A percentile compares a stretch with the other conserved stretches of the same genome.
Evolutionary conservation across 2,888 invertebrate species (phyloP).

Genomic region (Coenonympha arcania): DNA sequence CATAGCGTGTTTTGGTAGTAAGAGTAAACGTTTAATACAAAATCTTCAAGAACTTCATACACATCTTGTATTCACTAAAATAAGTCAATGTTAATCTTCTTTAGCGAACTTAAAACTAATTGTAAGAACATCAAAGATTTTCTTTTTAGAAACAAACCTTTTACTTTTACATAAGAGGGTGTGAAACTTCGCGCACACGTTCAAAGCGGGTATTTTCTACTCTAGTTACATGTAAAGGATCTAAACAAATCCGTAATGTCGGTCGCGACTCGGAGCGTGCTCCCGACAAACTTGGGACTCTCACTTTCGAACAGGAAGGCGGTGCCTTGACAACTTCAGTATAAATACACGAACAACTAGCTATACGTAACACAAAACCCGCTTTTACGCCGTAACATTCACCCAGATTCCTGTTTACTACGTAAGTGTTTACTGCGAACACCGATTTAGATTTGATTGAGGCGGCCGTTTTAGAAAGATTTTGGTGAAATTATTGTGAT

Average conservation of each 20-base stretch:
- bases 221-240: conserved; percentile 29
- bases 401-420: conserved; percentile 26
- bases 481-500: background rate
- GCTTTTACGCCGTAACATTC: conserved; percentile 48
- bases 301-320: conserved; percentile 64
- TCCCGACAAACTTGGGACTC: conserved; percentile 61
- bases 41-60: too few relatives aligned
- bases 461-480: background rate
- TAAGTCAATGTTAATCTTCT: too few relatives aligned
- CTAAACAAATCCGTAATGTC: conserved; percentile 40
- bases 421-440: background rate
- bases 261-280: conserved; percentile 44
- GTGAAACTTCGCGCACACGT: background rate
- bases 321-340: conserved; percentile 47
- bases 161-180: background rate
- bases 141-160: background rate
- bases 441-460: background rate
- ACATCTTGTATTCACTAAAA: too few relatives aligned
- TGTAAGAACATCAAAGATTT: too few relatives aligned
- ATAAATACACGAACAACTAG: conserved; percentile 40
- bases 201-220: background rate
- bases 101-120: too few relatives aligned
- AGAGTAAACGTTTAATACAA: too few relatives aligned
- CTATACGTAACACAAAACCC: conserved; percentile 39
- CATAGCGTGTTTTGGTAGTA: too few relatives aligned